Evolutionary conservation across 2,888 invertebrate genomes (phyloP).

Genomic region (Euproctis similis): DNA sequence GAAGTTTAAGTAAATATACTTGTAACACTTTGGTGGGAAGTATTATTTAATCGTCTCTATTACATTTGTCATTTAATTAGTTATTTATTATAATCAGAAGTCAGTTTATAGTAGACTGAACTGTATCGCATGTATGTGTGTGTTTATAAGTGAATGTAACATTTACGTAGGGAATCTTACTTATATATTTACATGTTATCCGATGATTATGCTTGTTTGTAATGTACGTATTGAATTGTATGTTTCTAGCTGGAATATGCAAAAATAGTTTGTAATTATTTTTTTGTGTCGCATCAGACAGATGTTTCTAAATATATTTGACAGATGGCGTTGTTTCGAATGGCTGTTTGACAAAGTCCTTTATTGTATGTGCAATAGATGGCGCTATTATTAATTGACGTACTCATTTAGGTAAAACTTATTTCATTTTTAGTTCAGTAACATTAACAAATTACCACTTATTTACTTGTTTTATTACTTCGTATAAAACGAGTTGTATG

Average conservation of each 20-base stretch:
- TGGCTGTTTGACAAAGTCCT: no score
- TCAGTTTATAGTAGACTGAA: conserved; percentile 19
- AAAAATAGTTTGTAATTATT: conserved; percentile 1
- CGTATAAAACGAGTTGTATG: no score
- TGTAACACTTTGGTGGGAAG: no score
- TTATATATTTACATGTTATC: conserved; percentile 6
- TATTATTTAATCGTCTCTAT: not conserved
- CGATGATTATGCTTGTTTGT: conserved; percentile 24
- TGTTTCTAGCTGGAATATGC: conserved; percentile 8
- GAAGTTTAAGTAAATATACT: no score
- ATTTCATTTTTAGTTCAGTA: no score
- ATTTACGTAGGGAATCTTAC: conserved; percentile 11
- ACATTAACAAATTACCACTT: not conserved
- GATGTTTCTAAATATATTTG: not conserved
- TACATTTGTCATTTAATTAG: conserved; percentile 4
- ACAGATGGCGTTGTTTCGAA: conserved; percentile 2
- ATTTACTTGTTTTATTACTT: no score
- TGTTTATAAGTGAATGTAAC: conserved; percentile 12
- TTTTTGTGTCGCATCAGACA: no score
- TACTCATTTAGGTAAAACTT: no score
- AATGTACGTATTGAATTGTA: conserved; percentile 5
- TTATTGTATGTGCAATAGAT: not conserved
- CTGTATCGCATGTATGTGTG: conserved; percentile 9
- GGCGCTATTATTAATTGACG: not conserved
- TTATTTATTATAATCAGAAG: conserved; percentile 20